These are phyloP conservation scores for Glaucopsyche alexis DNA, from an alignment of 2,888 invertebrate species.

Conservation along the genomic window DNA sequence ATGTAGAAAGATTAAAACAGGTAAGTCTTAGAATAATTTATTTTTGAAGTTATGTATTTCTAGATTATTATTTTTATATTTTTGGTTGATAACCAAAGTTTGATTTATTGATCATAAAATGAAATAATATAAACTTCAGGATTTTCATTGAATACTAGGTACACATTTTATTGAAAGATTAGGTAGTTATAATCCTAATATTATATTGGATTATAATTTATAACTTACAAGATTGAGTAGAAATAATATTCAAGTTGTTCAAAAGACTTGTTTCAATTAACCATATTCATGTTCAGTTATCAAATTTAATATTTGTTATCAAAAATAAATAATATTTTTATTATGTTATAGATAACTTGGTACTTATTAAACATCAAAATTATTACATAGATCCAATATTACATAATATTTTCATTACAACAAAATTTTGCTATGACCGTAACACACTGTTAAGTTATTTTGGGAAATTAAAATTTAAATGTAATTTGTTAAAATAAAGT, in stretches of 20 bases:
- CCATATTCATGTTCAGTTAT: neutral
- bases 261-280: no score
- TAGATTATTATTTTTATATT: no score
- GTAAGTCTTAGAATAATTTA: conserved; percentile 48
- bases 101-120: no score
- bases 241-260: no score
- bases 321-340: conserved; percentile 13
- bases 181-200: no score
- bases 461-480: neutral
- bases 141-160: no score
- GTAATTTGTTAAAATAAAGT: neutral
- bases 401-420: neutral
- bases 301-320: conserved; percentile 6
- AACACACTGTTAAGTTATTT: neutral
- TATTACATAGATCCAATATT: neutral
- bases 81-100: no score
- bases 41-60: neutral
- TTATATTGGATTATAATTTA: no score
- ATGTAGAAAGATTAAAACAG: conserved; percentile 74
- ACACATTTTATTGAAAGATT: no score
- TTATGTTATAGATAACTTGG: neutral
- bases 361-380: neutral
- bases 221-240: no score
- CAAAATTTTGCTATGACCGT: neutral
- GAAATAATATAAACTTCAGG: no score